A percentile compares a stretch with the other conserved stretches of the same genome.
Conservation (phyloP, 2,888 invertebrate species). For the Amphimallon solstitiale region DNA sequence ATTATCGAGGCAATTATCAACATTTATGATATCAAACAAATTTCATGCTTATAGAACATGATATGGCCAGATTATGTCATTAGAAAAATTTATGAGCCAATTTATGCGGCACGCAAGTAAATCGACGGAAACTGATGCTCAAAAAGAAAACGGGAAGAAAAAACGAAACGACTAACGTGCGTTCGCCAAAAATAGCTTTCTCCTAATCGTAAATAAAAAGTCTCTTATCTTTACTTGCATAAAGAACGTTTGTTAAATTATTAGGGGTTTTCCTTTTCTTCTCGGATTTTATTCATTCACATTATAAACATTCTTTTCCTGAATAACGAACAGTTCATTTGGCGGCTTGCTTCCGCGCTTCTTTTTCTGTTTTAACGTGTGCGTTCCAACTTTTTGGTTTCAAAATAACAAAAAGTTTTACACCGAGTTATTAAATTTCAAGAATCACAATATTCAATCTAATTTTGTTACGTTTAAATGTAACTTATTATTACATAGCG, state of each 20-base stretch:
- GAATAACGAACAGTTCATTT: conserved; percentile 16
- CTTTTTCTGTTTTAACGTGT: too few relatives aligned
- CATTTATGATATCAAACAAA: conserved; percentile 36
- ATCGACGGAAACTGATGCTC: conserved; percentile 27
- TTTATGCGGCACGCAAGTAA: conserved; percentile 33
- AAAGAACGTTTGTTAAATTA: conserved; percentile 31
- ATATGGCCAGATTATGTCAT: conserved; percentile 36
- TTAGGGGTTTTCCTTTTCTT: background rate
- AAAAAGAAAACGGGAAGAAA: conserved; percentile 8
- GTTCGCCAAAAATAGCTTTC: conserved; percentile 13
- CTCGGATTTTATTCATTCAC: conserved; percentile 4
- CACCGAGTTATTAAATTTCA: too few relatives aligned
- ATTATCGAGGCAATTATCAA: conserved; percentile 34
- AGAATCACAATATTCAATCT: too few relatives aligned
- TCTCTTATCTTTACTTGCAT: conserved; percentile 23
- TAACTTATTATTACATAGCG: too few relatives aligned
- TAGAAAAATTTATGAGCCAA: conserved; percentile 36
- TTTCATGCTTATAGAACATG: conserved; percentile 16
- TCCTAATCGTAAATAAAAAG: conserved; percentile 22
- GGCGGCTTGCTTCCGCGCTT: too few relatives aligned
- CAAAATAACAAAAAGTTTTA: too few relatives aligned
- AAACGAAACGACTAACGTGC: conserved; percentile 2
- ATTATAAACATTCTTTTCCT: background rate
- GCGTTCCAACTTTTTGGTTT: too few relatives aligned
- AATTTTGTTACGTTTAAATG: too few relatives aligned